phyloP scores from a whole-genome alignment of 2,113 vertebrate genomes.

The Larimichthys crocea region DNA sequence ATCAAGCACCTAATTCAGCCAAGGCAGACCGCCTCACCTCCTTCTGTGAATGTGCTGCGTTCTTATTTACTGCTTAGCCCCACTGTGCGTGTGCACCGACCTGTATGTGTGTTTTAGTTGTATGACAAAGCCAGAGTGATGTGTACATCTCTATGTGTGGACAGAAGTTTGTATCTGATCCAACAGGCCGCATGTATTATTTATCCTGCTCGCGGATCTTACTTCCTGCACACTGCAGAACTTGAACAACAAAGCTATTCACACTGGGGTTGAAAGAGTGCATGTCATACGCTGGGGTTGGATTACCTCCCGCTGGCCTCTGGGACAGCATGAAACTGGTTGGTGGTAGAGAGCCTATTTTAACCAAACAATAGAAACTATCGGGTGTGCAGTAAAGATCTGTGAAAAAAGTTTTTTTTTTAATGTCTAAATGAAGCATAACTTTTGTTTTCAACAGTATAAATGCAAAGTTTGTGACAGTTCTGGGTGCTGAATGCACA shows the following conservation, averaged over 20 bases:
- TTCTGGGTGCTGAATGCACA: not conserved
- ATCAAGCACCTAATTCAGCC: not conserved
- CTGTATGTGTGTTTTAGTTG: conserved; percentile 9
- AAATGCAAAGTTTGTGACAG: not conserved
- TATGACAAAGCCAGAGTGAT: conserved; percentile 22
- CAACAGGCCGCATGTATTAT: conserved; percentile 64
- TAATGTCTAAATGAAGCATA: not conserved
- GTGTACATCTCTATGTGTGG: conserved; percentile 12
- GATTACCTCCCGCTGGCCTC: conserved; percentile 57
- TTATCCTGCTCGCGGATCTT: conserved; percentile 37
- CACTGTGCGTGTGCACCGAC: conserved; percentile 19
- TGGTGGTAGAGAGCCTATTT: conserved; percentile 8
- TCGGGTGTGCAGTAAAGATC: not conserved
- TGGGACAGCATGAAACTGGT: conserved; percentile 47
- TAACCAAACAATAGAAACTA: conserved; percentile 3
- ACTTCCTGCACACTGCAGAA: conserved; percentile 50
- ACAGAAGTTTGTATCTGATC: conserved; percentile 53
- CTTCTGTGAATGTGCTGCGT: conserved; percentile 1
- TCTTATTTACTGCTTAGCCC: conserved; percentile 61
- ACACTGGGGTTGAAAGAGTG: conserved; percentile 60
- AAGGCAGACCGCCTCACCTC: not conserved
- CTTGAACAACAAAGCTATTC: conserved; percentile 67
- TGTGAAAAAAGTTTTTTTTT: not conserved
- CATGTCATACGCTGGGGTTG: conserved; percentile 62
- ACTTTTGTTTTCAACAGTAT: not conserved